Conservation (phyloP, 2,888 invertebrate genomes). For the Hypomecis atomaria region DNA sequence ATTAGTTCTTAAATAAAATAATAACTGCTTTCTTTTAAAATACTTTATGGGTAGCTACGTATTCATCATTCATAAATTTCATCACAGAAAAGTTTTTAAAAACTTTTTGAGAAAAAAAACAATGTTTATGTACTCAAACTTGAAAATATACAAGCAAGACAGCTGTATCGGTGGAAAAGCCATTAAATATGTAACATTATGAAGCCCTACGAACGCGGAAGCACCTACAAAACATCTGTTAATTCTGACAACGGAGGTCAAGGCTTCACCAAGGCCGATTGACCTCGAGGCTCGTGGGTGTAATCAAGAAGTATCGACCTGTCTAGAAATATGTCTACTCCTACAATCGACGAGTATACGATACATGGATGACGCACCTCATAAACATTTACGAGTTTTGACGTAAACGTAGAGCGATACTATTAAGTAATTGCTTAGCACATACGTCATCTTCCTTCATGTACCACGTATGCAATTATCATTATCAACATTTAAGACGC, state of each 20-base stretch:
- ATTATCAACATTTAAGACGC: too few species aligned
- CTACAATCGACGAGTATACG: slow-evolving; percentile 8
- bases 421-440: slow-evolving; percentile 10
- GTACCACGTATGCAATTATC: background rate
- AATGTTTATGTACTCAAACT: too few species aligned
- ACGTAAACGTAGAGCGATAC: slow-evolving; percentile 1
- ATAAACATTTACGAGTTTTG: slow-evolving; percentile 9
- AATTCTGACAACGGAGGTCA: slow-evolving; percentile 24
- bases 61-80: too few species aligned
- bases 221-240: slow-evolving; percentile 9
- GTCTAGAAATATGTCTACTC: slow-evolving; percentile 31
- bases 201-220: slow-evolving; percentile 23
- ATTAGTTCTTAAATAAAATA: too few species aligned
- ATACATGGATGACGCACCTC: slow-evolving; percentile 13
- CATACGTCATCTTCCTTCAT: slow-evolving; percentile 7
- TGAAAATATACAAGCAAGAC: too few species aligned
- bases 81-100: too few species aligned
- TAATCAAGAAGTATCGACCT: slow-evolving; percentile 28
- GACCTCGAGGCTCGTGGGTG: slow-evolving; percentile 8
- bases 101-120: too few species aligned
- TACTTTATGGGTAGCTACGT: too few species aligned
- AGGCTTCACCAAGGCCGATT: slow-evolving; percentile 25
- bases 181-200: background rate
- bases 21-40: too few species aligned
- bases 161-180: too few species aligned